phyloP scores from a whole-genome alignment of 2,113 vertebrate genomes.

The Zapus hudsonius region DNA sequence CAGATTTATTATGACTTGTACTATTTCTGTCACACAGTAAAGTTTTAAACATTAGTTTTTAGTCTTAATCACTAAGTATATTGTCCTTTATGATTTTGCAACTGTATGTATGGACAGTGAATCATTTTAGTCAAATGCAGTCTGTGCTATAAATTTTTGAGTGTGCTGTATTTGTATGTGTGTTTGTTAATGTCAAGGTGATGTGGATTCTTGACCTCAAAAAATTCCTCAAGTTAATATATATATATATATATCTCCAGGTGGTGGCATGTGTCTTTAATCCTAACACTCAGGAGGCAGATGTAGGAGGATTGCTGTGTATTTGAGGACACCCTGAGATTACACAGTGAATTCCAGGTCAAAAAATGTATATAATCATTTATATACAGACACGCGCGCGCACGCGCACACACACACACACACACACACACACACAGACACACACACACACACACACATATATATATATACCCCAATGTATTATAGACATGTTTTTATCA shows the following conservation, averaged over 20 bases:
- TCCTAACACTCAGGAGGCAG: too few species aligned
- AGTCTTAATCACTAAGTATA: neutral
- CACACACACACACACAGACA: too few species aligned
- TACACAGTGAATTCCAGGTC: too few species aligned
- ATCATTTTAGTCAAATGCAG: neutral
- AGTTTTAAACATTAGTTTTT: neutral
- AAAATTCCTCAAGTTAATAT: neutral
- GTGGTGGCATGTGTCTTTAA: too few species aligned
- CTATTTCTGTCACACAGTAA: conserved; percentile 8
- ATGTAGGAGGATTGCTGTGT: too few species aligned
- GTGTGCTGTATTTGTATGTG: neutral
- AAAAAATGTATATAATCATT: too few species aligned
- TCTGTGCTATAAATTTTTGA: neutral
- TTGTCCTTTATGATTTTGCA: conserved; percentile 26
- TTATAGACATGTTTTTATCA: neutral
- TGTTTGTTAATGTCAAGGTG: neutral
- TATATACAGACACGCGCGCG: too few species aligned
- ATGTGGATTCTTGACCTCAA: neutral
- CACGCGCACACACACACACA: too few species aligned
- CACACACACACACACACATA: too few species aligned
- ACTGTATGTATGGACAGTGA: neutral
- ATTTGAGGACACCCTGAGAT: too few species aligned
- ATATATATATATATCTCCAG: too few species aligned
- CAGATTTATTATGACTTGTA: neutral
- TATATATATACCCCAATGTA: neutral